These are phyloP conservation scores for Tetragonisca angustula DNA, from an alignment of 2,888 invertebrate genomes.

Conservation along the genomic window DNA sequence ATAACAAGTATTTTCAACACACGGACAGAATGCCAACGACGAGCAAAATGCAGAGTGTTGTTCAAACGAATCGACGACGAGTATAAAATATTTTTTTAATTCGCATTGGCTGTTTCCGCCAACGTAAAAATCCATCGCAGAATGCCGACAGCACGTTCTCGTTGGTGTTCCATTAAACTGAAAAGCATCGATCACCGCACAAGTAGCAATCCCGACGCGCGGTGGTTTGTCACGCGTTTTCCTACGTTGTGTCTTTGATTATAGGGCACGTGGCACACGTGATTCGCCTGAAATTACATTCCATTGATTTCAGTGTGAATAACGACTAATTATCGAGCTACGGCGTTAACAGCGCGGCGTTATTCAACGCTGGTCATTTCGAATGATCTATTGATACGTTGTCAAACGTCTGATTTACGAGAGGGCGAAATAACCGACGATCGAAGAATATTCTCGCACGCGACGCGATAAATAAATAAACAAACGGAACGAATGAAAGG, in stretches of 20 bases:
- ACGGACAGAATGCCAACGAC: background rate
- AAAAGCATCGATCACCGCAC: background rate
- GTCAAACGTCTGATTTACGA: conserved; percentile 6
- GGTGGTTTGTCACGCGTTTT: conserved; percentile 2
- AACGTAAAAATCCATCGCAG: background rate
- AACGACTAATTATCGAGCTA: conserved; percentile 41
- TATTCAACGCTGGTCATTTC: conserved; percentile 7
- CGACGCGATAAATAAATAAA: background rate
- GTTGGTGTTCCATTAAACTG: background rate
- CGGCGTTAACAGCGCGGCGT: background rate
- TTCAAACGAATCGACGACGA: no score
- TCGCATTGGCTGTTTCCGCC: background rate
- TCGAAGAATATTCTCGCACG: background rate
- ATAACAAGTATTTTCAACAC: background rate
- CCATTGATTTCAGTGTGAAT: conserved; percentile 38
- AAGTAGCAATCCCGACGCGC: conserved; percentile 6
- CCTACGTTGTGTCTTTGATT: conserved; percentile 38
- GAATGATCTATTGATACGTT: conserved; percentile 22
- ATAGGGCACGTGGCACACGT: conserved; percentile 3
- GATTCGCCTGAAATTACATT: conserved; percentile 48
- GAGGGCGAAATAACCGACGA: background rate
- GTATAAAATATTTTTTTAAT: no score
- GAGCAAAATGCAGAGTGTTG: no score
- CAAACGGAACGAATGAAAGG: background rate
- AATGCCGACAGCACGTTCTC: background rate